These are phyloP conservation scores for Octodon degus DNA, from an alignment of 2,113 vertebrate genomes.

Conservation along the genomic window DNA sequence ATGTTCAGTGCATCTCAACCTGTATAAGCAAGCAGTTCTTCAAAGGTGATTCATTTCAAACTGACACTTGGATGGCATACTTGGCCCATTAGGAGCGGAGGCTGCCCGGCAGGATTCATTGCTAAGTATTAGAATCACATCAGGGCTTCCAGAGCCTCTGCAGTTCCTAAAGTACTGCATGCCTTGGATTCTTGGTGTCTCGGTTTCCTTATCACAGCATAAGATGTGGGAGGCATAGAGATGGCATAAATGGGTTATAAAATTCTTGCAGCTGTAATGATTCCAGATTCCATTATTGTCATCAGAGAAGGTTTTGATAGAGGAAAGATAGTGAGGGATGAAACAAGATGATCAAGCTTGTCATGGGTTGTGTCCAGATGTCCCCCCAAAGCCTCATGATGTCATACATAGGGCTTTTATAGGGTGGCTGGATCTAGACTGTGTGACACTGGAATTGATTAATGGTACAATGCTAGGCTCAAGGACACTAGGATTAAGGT, in stretches of 20 bases:
- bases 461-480: background rate
- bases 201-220: background rate
- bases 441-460: background rate
- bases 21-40: background rate
- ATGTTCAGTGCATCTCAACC: background rate
- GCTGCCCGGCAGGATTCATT: background rate
- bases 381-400: background rate
- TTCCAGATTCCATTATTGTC: background rate
- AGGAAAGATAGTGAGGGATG: background rate
- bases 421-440: background rate
- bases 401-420: background rate
- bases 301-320: background rate
- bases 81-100: background rate
- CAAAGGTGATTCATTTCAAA: background rate
- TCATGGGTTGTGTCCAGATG: background rate
- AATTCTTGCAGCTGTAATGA: background rate
- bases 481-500: background rate
- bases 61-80: background rate
- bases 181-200: background rate
- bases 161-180: background rate
- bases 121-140: background rate
- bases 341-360: background rate
- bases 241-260: background rate
- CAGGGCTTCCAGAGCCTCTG: background rate
- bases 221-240: fast-evolving